Evolutionary conservation across 2,888 invertebrate species (phyloP), one percentile per base, ranked within the genome.

Genomic region (Agrilus biguttatus): DNA sequence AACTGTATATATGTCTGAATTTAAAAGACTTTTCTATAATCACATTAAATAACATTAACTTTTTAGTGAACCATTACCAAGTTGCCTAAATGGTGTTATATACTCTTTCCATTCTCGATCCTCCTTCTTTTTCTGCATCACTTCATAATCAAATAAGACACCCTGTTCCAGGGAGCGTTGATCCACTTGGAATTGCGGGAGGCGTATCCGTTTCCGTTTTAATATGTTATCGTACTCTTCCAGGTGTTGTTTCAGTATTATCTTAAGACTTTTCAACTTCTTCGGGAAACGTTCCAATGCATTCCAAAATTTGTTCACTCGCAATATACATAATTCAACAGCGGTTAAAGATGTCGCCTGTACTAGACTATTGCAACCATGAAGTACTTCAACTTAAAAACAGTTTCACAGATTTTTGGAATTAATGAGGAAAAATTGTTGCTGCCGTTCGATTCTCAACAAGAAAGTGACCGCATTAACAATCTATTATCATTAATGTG

Each of bases 321-420:
- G 36, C 33, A 52, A 45, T 34, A 40, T 45, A 34, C 49, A 41
- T 5, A 51, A 35, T 42, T 50, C 49, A 8, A 50, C 51, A n/a
- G 47, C 43, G 3, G 52, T 51, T 10, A 45, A 33, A 8, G 47
- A 45, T 8, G 36, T 39, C 13, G 50, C 45, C n/a, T 37, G 37
- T 6, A 45, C 40, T 8, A 48, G 40, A 14, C 43, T 40, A 14
- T 43, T 33, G 19, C 51, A 39, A 14, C 47, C 42, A 32, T 50
- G 49, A 8, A 52, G 35, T 6, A 47, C 35, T 35, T 49, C 51
- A 8, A 52, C 28, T 28, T 10, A 10, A 28, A 28, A 28, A 23
- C n/a, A n/a, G n/a, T n/a, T n/a, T n/a, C n/a, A n/a, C n/a, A n/a
- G n/a, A n/a, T n/a, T n/a, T n/a, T n/a, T n/a, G n/a, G n/a, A n/a